phyloP scores from a whole-genome alignment of 2,113 vertebrate genomes.

The Pachyramphus minor region DNA sequence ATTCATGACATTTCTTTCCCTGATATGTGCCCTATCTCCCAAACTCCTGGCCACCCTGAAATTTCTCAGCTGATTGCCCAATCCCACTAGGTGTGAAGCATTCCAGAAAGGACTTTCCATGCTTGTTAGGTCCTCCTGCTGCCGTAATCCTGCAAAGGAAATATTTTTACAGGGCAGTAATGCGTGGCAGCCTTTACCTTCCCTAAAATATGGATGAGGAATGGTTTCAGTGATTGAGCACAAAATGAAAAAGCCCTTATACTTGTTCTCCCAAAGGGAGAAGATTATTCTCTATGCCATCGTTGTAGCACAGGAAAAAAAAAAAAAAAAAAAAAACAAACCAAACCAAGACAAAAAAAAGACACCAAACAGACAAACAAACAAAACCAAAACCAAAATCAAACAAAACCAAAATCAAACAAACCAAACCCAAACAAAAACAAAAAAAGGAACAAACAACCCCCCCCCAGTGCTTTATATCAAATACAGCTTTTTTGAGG shows the following conservation, averaged over 20 bases:
- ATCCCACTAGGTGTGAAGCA: background rate
- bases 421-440: background rate
- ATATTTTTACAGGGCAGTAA: constrained; percentile 64
- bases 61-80: constrained; percentile 24
- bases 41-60: background rate
- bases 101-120: constrained; percentile 52
- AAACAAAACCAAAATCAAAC: background rate
- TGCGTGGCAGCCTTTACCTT: constrained; percentile 40
- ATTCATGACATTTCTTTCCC: background rate
- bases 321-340: background rate
- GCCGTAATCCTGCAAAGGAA: constrained; percentile 57
- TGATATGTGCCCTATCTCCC: background rate
- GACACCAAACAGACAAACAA: background rate
- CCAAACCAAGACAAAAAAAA: background rate
- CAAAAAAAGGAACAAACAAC: background rate
- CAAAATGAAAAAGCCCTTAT: constrained; percentile 56
- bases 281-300: constrained; percentile 41
- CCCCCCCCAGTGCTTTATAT: background rate
- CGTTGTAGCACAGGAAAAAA: background rate
- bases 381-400: too few species aligned
- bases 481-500: background rate
- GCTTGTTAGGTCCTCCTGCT: constrained; percentile 55
- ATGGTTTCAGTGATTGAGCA: constrained; percentile 53
- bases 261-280: background rate
- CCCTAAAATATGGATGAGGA: constrained; percentile 66